phyloP scores from a whole-genome alignment of 2,113 vertebrate species.

The Rhipidura dahli region DNA sequence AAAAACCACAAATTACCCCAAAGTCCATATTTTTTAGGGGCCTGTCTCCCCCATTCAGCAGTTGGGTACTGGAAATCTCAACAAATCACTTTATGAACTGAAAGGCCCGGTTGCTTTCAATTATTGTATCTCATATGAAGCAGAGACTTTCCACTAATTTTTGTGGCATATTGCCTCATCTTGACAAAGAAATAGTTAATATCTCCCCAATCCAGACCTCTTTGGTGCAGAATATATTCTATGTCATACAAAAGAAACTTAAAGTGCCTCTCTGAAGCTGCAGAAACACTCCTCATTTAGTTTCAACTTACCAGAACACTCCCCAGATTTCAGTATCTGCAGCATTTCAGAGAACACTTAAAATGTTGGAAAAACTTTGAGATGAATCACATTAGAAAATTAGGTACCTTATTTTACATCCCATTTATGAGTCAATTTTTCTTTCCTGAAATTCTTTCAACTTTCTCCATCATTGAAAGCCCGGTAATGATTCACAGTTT shows the following conservation, averaged over 20 bases:
- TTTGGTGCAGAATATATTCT: not conserved
- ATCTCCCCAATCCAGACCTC: not conserved
- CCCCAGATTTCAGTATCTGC: not conserved
- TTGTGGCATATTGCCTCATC: not conserved
- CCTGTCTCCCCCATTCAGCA: not conserved
- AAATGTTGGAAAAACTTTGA: not conserved
- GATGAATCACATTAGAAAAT: not conserved
- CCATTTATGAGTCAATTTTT: not conserved
- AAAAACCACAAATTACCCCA: not conserved
- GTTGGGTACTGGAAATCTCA: not conserved
- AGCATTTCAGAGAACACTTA: not conserved
- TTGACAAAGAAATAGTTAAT: not conserved
- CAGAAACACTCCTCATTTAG: not conserved
- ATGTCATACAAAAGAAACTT: not conserved
- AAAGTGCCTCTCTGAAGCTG: not conserved
- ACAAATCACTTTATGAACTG: not conserved
- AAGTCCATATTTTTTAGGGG: not conserved
- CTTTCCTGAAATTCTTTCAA: not conserved
- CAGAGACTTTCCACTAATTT: not conserved
- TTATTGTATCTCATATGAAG: not conserved
- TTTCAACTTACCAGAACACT: not conserved
- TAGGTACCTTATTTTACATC: not conserved
- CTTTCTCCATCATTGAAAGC: not conserved
- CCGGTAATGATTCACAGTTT: not conserved
- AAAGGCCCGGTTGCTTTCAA: not conserved